Conservation (phyloP, 2,113 vertebrate genomes). For the Percopsis transmontana region DNA sequence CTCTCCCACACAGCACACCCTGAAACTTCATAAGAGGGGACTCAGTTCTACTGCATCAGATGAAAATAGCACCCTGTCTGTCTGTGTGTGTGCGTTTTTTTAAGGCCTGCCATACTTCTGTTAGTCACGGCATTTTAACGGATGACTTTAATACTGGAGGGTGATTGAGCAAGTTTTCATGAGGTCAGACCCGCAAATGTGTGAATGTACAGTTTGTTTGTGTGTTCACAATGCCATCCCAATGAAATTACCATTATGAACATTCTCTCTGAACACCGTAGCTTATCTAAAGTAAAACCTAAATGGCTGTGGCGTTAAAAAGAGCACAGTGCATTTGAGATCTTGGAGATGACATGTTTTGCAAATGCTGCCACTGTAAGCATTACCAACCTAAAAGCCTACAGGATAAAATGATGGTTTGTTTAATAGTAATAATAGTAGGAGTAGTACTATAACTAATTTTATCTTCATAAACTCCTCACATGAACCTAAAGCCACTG, state of each 20-base stretch:
- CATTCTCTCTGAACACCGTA: not conserved
- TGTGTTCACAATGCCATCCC: slow-evolving; percentile 3
- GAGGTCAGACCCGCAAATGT: slow-evolving; percentile 10
- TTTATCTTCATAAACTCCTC: too few species aligned
- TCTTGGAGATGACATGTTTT: slow-evolving; percentile 1
- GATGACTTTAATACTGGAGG: slow-evolving; percentile 41
- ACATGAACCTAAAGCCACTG: too few species aligned
- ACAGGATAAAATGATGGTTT: too few species aligned
- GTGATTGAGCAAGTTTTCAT: slow-evolving; percentile 26
- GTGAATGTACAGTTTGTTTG: slow-evolving; percentile 2
- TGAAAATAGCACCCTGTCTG: slow-evolving; percentile 17
- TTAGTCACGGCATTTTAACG: slow-evolving; percentile 29
- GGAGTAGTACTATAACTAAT: too few species aligned
- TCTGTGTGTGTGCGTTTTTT: not conserved
- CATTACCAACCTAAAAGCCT: too few species aligned
- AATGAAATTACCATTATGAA: slow-evolving; percentile 9
- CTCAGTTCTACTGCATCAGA: slow-evolving; percentile 24
- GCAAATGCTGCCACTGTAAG: not conserved
- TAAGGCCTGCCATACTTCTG: slow-evolving; percentile 34
- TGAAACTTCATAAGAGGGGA: not conserved
- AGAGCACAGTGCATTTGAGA: too few species aligned
- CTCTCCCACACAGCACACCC: not conserved
- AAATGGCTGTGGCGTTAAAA: not conserved
- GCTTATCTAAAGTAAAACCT: not conserved
- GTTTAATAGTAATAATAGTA: too few species aligned